Base-by-base conservation (phyloP, 2,797 vertebrate species). In the Sarcoramphus papa region DNA sequence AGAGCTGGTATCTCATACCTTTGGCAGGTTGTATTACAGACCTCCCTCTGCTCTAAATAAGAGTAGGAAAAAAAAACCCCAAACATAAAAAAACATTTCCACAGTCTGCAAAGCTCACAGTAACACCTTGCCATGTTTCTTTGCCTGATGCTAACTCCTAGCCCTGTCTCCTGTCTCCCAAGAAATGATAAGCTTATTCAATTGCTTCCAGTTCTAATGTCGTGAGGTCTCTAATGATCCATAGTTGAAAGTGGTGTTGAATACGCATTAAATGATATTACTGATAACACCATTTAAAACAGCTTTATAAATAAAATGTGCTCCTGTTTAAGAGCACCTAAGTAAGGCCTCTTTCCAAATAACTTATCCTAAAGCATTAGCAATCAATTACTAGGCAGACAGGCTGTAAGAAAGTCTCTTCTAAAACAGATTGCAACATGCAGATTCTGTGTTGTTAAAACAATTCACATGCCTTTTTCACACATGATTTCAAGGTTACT, bases 321-420 rank as follows among this genome's bases (percentile, higher is more conserved):
- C 63, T 77, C 73, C 59, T 73, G 31, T 92, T 54, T 93, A 85
- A 85, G 16, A 94, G 79, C 59, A 67, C 27, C 63, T 90, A 82
- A 91, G 79, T 93, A 92, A 86, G 47, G 17, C 16, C n/a, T 91
- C 59, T 92, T 93, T 92, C 70, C 70, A 93, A 96, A 92, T 88
- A 92, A 62, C 62, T 91, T 96, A 93, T 88, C 95, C 93, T 88
- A 75, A 93, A 96, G 92, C 85, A 93, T 88, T 90, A 89, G 30
- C 75, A 84, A 97, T 94, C 76, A 93, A 92, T 95, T 97, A 90
- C 76, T 91, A 82, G 89, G 65, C 88, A 90, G 85, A 76, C 85
- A 74, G 65, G 35, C 92, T 93, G 75, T 67, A 87, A 87, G 73
- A 93, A 91, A 86, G 28, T 48, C 40, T 95, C n/a, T 77, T 72